Conservation (phyloP, 2,888 invertebrate genomes). For the Netelia inedita region DNA sequence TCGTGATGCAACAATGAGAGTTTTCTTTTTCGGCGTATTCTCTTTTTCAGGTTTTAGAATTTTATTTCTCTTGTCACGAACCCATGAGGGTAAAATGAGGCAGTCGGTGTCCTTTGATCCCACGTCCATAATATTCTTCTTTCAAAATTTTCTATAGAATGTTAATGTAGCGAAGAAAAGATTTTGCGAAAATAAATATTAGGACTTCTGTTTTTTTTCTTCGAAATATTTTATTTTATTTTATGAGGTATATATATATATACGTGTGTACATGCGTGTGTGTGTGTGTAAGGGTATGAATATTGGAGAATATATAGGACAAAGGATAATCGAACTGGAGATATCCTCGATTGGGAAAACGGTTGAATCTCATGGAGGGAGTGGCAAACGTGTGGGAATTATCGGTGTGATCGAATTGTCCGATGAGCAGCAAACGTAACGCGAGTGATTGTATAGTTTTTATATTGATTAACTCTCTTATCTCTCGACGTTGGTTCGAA, state of each 20-base stretch:
- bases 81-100: conserved; percentile 40
- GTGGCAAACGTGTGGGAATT: conserved; percentile 51
- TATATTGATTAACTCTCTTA: neutral
- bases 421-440: conserved; percentile 29
- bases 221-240: too few relatives aligned
- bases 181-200: too few relatives aligned
- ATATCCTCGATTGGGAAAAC: conserved; percentile 61
- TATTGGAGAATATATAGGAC: too few relatives aligned
- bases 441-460: neutral
- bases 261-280: neutral
- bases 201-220: too few relatives aligned
- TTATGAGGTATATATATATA: neutral
- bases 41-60: neutral
- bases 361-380: conserved; percentile 41
- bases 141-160: too few relatives aligned
- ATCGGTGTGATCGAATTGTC: conserved; percentile 57
- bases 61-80: conserved; percentile 16
- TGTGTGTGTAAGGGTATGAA: neutral
- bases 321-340: conserved; percentile 24
- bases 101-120: conserved; percentile 63
- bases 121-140: conserved; percentile 25
- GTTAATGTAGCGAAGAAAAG: too few relatives aligned
- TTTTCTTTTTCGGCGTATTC: conserved; percentile 15
- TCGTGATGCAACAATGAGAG: conserved; percentile 56
- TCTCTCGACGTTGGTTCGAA: too few relatives aligned